A percentile compares a stretch with the other conserved stretches of the same genome.
These are phyloP conservation scores for Elysia crispata DNA, from an alignment of 2,888 invertebrate genomes.

Conservation along the genomic window DNA sequence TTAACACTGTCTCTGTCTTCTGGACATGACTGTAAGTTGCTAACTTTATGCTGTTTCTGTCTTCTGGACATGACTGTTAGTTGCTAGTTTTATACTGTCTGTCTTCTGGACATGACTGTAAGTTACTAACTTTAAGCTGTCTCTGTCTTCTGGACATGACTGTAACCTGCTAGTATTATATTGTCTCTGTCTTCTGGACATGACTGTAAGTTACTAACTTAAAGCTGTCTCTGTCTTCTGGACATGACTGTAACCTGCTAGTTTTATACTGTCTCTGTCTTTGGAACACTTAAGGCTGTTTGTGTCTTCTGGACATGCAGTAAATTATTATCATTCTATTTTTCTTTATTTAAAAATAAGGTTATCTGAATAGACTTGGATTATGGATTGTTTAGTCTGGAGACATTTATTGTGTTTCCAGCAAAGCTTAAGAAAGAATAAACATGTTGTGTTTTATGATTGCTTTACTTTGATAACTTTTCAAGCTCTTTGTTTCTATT, in stretches of 20 bases:
- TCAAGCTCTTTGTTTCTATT: too few relatives aligned
- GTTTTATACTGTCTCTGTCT: neutral
- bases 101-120: constrained; percentile 81
- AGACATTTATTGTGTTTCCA: too few relatives aligned
- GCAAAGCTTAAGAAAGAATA: too few relatives aligned
- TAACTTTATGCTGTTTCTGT: neutral
- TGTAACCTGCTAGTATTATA: constrained; percentile 64
- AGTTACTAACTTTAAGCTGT: constrained; percentile 50
- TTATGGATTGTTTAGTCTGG: too few relatives aligned
- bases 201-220: constrained; percentile 76
- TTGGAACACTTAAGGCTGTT: constrained; percentile 79
- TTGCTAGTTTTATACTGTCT: constrained; percentile 5
- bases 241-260: too few relatives aligned
- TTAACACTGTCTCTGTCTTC: neutral
- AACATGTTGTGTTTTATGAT: too few relatives aligned
- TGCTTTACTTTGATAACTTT: too few relatives aligned
- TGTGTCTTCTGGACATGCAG: neutral
- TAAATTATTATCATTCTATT: too few relatives aligned
- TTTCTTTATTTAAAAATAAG: too few relatives aligned
- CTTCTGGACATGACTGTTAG: constrained; percentile 81
- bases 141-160: constrained; percentile 81
- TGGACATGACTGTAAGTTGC: constrained; percentile 81
- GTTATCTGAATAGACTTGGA: too few relatives aligned
- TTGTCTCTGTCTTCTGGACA: constrained; percentile 79
- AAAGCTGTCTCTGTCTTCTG: neutral